These are phyloP conservation scores for Melolontha melolontha DNA, from an alignment of 2,888 invertebrate species.

Conservation along the genomic window DNA sequence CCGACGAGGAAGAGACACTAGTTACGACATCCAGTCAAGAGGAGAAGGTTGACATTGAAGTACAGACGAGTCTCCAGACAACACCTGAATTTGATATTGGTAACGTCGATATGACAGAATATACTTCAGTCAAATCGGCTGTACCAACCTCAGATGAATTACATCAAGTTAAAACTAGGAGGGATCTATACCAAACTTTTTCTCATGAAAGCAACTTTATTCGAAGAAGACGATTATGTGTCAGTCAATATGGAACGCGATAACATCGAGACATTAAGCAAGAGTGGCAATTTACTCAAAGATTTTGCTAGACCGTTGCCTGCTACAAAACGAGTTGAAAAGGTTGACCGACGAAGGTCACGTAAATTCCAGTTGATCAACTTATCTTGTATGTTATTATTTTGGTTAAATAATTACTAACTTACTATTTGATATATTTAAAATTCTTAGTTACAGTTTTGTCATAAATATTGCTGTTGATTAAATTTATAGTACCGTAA, in stretches of 20 bases:
- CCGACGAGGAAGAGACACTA: slow-evolving; percentile 79
- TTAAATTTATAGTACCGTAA: no score
- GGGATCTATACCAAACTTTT: slow-evolving; percentile 29
- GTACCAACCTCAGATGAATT: slow-evolving; percentile 17
- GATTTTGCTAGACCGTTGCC: not conserved
- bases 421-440: not conserved
- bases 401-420: not conserved
- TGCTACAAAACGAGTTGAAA: not conserved
- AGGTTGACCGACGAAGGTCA: slow-evolving; percentile 10
- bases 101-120: slow-evolving; percentile 3
- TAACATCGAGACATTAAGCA: slow-evolving; percentile 23
- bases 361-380: slow-evolving; percentile 6
- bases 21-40: not conserved
- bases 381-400: slow-evolving; percentile 6
- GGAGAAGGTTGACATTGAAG: slow-evolving; percentile 5
- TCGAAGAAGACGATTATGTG: slow-evolving; percentile 41
- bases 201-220: slow-evolving; percentile 43
- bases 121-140: slow-evolving; percentile 7
- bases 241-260: slow-evolving; percentile 17
- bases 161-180: slow-evolving; percentile 27
- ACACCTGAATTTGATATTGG: not conserved
- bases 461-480: no score
- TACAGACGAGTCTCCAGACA: no score
- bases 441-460: no score
- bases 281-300: not conserved